Conservation (phyloP, 2,797 vertebrate genomes). For the Gobio occitaniae region DNA sequence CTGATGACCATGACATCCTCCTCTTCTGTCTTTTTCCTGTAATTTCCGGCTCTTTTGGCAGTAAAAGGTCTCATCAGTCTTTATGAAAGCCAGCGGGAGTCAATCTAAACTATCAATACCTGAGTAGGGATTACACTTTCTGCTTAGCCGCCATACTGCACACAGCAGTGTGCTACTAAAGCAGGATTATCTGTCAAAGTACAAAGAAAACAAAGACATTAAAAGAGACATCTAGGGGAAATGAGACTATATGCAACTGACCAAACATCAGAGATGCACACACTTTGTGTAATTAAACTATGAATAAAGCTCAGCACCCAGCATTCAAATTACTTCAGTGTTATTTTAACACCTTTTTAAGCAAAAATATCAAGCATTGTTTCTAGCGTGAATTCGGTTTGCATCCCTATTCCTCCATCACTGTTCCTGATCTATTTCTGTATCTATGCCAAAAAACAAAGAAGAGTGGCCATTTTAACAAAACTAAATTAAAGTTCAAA, state of each 20-base stretch:
- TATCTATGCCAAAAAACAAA: background rate
- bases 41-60: constrained; percentile 21
- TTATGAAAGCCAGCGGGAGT: constrained; percentile 45
- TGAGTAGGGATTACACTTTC: constrained; percentile 65
- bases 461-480: background rate
- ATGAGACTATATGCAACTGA: constrained; percentile 13
- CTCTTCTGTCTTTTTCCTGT: background rate
- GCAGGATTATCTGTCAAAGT: constrained; percentile 38
- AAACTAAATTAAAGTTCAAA: no score
- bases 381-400: background rate
- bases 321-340: background rate
- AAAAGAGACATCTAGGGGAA: constrained; percentile 20
- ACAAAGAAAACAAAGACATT: constrained; percentile 21
- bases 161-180: constrained; percentile 12
- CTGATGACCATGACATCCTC: background rate
- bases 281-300: background rate
- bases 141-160: constrained; percentile 32
- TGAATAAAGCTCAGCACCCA: background rate
- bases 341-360: constrained; percentile 9
- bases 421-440: background rate
- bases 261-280: background rate
- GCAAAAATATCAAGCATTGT: background rate
- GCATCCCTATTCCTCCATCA: background rate
- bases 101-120: constrained; percentile 87
- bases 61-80: constrained; percentile 27